Percentiles rank a stretch among this genome's conserved stretches.
Evolutionary conservation across 2,888 invertebrate genomes (phyloP).

Genomic region (Brachypalpus laphriformis): DNA sequence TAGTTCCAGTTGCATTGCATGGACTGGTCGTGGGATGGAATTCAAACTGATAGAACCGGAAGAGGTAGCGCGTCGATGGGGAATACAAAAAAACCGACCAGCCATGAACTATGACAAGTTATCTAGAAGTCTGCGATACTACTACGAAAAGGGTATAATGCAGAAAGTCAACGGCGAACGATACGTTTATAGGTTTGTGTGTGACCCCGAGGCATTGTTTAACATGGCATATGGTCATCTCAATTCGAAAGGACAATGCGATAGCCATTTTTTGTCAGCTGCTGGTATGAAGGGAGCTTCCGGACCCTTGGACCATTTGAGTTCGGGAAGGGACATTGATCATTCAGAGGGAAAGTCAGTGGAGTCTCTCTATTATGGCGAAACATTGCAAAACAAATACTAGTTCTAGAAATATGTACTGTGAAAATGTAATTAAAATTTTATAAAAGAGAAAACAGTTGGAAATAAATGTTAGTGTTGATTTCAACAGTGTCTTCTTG

Average conservation of each 20-base stretch:
- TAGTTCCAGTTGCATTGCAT: slow-evolving; percentile 93
- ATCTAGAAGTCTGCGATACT: slow-evolving; percentile 96
- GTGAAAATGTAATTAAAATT: slow-evolving; percentile 50
- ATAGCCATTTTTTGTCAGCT: slow-evolving; percentile 74
- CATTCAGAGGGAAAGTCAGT: slow-evolving; percentile 55
- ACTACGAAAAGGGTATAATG: slow-evolving; percentile 99
- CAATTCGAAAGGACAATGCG: slow-evolving; percentile 69
- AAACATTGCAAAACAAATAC: slow-evolving; percentile 64
- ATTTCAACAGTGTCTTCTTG: not conserved
- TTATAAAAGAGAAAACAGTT: slow-evolving; percentile 54
- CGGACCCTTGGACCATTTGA: slow-evolving; percentile 46
- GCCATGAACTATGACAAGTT: slow-evolving; percentile 99
- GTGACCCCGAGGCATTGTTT: slow-evolving; percentile 95
- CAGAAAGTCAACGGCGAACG: slow-evolving; percentile 98
- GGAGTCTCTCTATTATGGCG: slow-evolving; percentile 51
- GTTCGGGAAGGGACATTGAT: slow-evolving; percentile 54
- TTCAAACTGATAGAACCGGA: slow-evolving; percentile 98
- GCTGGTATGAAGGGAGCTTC: slow-evolving; percentile 56
- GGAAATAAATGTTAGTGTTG: slow-evolving; percentile 73
- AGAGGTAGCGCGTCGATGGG: slow-evolving; percentile 98
- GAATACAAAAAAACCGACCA: slow-evolving; percentile 97
- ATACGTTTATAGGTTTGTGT: slow-evolving; percentile 98
- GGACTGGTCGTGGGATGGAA: slow-evolving; percentile 97
- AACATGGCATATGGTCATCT: slow-evolving; percentile 88
- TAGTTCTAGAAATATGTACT: slow-evolving; percentile 37